Evolutionary conservation across 2,113 vertebrate species (phyloP).

Genomic region (Periophthalmodon schlosseri): DNA sequence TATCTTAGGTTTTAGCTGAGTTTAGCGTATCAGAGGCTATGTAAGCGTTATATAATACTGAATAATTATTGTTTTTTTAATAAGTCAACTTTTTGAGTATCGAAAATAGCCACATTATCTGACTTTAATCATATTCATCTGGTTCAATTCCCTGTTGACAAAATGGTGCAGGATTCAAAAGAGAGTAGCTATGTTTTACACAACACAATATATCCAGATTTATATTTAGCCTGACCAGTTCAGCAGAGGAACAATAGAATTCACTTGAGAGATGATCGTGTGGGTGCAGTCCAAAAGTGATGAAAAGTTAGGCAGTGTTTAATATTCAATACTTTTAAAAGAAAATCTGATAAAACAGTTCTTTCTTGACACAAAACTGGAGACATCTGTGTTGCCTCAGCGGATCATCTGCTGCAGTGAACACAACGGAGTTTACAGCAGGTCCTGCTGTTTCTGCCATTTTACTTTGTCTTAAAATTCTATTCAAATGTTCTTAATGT

Average conservation of each 20-base stretch:
- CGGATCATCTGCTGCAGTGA: background rate
- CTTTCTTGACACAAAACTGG: background rate
- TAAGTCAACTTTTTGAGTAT: too few relatives aligned
- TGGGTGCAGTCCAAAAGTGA: background rate
- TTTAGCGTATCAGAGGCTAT: too few relatives aligned
- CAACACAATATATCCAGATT: background rate
- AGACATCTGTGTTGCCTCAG: conserved; percentile 6
- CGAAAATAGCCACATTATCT: too few relatives aligned
- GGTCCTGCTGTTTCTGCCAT: background rate
- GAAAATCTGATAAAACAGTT: background rate
- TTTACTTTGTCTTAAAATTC: background rate
- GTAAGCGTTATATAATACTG: too few relatives aligned
- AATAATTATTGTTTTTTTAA: too few relatives aligned
- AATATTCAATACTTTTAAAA: background rate
- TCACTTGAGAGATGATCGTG: background rate
- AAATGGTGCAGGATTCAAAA: too few relatives aligned
- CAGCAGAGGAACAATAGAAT: background rate
- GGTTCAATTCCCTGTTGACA: too few relatives aligned
- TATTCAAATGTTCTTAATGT: background rate
- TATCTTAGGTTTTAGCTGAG: too few relatives aligned
- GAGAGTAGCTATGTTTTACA: too few relatives aligned
- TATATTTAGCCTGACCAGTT: background rate
- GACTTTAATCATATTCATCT: too few relatives aligned
- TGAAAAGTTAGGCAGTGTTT: background rate
- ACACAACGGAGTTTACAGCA: background rate